Base-by-base conservation (phyloP, 2,888 invertebrate genomes). In the Cheilosia grossa region DNA sequence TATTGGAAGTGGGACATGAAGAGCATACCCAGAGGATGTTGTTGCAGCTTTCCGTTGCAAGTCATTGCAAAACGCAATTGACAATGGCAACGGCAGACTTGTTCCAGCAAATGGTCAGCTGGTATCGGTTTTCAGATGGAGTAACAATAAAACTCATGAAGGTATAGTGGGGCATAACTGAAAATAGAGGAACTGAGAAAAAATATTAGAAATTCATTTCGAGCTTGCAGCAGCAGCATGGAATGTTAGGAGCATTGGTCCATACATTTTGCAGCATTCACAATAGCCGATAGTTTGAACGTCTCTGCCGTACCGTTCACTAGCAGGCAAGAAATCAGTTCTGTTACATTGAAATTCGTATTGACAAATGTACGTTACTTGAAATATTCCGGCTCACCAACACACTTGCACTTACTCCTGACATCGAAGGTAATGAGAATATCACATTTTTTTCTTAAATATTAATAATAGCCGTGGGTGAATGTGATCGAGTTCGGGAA, bases 41-140 rank as follows among this genome's bases (percentile, higher is more conserved):
- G 37, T 51, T 59, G 7, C 9, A 44, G 9, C 5, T 37, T 21
- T 21, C 0, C 37, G 2, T 5, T 13, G 64, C 21, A 37, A 24
- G 37, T 5, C 24, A 24, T 37, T 7, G 19, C n/a, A 33, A 21
- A 37, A 51, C 10, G 1, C 1, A 19, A 51, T n/a, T 27, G 15
- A n/a, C 63, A 49, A 17, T 40, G 2, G n/a, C 37, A 33, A 19
- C 21, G 13, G 51, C 47, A 49, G 30, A 17, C 10, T 33, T 51
- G 6, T 37, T 33, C 15, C 10, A 24, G 24, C 37, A 40, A 40
- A 40, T 66, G 37, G 51, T 24, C 64, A 66, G 40, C 21, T 66
- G 40, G 21, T 24, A 10, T 66, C 24, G 19, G 10, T n/a, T 51
- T 21, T 4, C 9, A 51, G n/a, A 6, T 19, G 42, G 9, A 37